Percentiles rank a stretch among this genome's conserved stretches.
phyloP scores from a whole-genome alignment of 2,797 vertebrate species.

The Arnoldichthys spilopterus region DNA sequence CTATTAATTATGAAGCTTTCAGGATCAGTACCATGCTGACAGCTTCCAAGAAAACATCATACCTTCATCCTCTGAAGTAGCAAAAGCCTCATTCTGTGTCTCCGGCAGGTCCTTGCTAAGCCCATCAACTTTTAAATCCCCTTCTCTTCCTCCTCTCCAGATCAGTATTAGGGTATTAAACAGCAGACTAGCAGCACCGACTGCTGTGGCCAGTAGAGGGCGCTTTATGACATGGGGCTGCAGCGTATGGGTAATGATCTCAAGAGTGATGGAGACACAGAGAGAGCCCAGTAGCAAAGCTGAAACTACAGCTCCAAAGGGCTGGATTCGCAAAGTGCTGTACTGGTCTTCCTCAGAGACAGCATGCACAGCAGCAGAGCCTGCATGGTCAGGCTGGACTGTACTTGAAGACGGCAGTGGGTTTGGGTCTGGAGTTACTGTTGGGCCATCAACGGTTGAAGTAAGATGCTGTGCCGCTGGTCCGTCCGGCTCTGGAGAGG shows the following conservation, averaged over 20 bases:
- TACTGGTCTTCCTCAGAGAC: constrained; percentile 43
- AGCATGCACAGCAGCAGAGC: neutral
- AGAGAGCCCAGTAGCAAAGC: constrained; percentile 74
- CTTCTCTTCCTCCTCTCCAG: constrained; percentile 42
- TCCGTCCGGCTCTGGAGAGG: neutral
- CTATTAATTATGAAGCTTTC: no score
- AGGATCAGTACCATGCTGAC: no score
- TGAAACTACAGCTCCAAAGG: constrained; percentile 71
- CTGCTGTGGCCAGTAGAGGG: constrained; percentile 67
- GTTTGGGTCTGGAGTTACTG: neutral
- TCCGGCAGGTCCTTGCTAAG: neutral
- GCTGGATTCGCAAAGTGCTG: constrained; percentile 58
- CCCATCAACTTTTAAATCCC: constrained; percentile 49
- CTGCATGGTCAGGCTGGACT: neutral
- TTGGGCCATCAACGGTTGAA: neutral
- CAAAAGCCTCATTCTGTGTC: neutral
- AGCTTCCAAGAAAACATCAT: no score
- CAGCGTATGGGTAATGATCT: constrained; percentile 69
- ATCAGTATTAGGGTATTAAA: constrained; percentile 67
- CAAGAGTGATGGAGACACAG: constrained; percentile 71
- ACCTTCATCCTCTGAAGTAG: constrained; percentile 29
- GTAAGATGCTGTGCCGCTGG: neutral
- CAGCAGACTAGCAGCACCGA: constrained; percentile 67
- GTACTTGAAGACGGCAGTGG: constrained; percentile 9
- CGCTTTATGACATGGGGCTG: constrained; percentile 66